These are phyloP conservation scores for Salvelinus fontinalis DNA, from an alignment of 2,113 vertebrate species.

Conservation along the genomic window DNA sequence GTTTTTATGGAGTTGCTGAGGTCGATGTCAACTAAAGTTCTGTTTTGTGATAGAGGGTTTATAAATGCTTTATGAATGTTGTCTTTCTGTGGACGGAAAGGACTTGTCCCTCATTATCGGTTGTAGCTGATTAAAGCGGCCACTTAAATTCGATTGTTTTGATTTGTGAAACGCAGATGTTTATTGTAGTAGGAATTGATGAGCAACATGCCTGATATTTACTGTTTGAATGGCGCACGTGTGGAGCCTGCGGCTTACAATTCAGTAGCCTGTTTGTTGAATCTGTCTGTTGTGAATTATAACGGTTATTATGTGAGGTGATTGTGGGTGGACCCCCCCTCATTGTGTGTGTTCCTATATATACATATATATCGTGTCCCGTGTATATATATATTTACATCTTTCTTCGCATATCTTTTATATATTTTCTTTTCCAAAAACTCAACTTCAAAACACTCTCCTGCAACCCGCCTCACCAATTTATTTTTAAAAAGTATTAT, in stretches of 20 bases:
- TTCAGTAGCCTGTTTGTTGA: constrained; percentile 14
- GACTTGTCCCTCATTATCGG: constrained; percentile 8
- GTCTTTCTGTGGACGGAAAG: constrained; percentile 25
- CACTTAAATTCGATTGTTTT: constrained; percentile 41
- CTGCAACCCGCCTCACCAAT: too few species aligned
- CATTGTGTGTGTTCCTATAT: too few species aligned
- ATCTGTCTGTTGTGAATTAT: constrained; percentile 3
- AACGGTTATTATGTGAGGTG: background rate
- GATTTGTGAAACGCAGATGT: constrained; percentile 8
- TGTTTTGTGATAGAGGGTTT: background rate
- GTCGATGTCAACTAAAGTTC: background rate
- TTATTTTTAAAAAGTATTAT: too few species aligned
- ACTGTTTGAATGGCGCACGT: constrained; percentile 22
- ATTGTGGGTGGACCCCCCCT: too few species aligned
- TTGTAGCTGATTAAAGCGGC: constrained; percentile 62
- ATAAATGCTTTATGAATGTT: constrained; percentile 55
- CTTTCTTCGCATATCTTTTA: too few species aligned
- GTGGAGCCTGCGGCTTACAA: constrained; percentile 1
- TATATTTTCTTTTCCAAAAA: too few species aligned
- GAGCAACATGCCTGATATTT: constrained; percentile 10
- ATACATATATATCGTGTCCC: too few species aligned
- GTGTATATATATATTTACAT: too few species aligned
- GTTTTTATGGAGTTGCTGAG: background rate
- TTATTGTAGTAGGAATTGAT: constrained; percentile 21
- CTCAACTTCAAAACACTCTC: too few species aligned